These are phyloP conservation scores for Lutjanus campechanus DNA, from an alignment of 2,797 vertebrate species.

Conservation along the genomic window DNA sequence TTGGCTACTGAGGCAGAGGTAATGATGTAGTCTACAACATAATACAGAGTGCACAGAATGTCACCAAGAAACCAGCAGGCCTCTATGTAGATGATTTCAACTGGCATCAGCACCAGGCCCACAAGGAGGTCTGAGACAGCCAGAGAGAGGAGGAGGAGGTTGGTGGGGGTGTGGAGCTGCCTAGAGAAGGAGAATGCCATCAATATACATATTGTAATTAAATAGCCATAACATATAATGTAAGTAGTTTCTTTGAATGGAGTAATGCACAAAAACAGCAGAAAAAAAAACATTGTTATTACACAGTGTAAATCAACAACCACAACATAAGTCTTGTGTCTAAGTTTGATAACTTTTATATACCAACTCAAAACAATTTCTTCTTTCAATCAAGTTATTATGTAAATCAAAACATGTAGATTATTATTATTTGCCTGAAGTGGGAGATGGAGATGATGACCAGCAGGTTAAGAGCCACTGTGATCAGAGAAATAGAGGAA, in stretches of 20 bases:
- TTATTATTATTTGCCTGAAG: conserved; percentile 50
- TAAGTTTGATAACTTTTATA: not conserved
- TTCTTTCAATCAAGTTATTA: not conserved
- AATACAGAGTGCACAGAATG: conserved; percentile 48
- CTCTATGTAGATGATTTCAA: conserved; percentile 52
- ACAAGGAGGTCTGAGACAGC: conserved; percentile 60
- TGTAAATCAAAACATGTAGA: not conserved
- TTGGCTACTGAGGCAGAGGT: conserved; percentile 51
- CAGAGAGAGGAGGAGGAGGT: conserved; percentile 69
- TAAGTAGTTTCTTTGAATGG: not conserved
- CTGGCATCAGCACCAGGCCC: conserved; percentile 61
- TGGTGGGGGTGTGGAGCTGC: conserved; percentile 69
- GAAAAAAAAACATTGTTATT: not conserved
- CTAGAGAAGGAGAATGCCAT: conserved; percentile 40
- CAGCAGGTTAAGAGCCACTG: conserved; percentile 61
- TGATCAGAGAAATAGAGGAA: conserved; percentile 56
- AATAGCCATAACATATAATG: not conserved
- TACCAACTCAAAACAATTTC: not conserved
- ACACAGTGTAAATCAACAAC: not conserved
- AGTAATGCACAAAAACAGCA: not conserved
- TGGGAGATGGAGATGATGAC: conserved; percentile 69
- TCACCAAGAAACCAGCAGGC: conserved; percentile 72
- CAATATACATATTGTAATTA: conserved; percentile 25
- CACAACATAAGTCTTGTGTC: not conserved
- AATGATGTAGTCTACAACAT: conserved; percentile 44